Conservation (phyloP, 2,888 invertebrate species). For the Blastobasis adustella region DNA sequence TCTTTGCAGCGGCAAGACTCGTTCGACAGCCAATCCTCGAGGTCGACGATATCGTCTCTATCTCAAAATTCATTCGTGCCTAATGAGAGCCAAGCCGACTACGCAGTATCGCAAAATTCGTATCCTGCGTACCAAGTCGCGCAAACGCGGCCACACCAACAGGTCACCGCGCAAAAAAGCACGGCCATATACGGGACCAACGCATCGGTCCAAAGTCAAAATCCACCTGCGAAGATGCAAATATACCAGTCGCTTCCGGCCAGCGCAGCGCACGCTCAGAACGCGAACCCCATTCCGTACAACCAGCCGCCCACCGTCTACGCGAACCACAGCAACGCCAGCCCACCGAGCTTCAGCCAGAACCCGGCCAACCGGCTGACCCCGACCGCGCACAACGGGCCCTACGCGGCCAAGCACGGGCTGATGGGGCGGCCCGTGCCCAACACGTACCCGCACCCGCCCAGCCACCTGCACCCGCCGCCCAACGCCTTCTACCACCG, state of each 20-base stretch:
- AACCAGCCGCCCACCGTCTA: slow-evolving; percentile 54
- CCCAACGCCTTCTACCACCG: slow-evolving; percentile 62
- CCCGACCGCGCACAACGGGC: slow-evolving; percentile 45
- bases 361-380: slow-evolving; percentile 59
- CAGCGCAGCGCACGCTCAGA: slow-evolving; percentile 33
- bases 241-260: slow-evolving; percentile 55
- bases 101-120: slow-evolving; percentile 50
- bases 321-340: slow-evolving; percentile 43
- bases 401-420: slow-evolving; percentile 45
- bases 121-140: slow-evolving; percentile 54
- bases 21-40: slow-evolving; percentile 67
- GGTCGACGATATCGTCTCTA: slow-evolving; percentile 65
- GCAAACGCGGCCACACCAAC: slow-evolving; percentile 50
- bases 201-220: slow-evolving; percentile 36
- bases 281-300: slow-evolving; percentile 53
- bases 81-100: slow-evolving; percentile 48
- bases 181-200: slow-evolving; percentile 46
- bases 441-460: slow-evolving; percentile 53
- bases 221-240: slow-evolving; percentile 39
- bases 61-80: slow-evolving; percentile 57
- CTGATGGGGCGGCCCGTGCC: slow-evolving; percentile 48
- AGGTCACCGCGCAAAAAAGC: slow-evolving; percentile 49
- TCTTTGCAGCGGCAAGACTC: slow-evolving; percentile 66
- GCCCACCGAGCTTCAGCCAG: slow-evolving; percentile 62
- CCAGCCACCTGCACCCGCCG: slow-evolving; percentile 47